These are phyloP conservation scores for Sinelater perroti DNA, from an alignment of 2,888 invertebrate genomes.

Conservation along the genomic window DNA sequence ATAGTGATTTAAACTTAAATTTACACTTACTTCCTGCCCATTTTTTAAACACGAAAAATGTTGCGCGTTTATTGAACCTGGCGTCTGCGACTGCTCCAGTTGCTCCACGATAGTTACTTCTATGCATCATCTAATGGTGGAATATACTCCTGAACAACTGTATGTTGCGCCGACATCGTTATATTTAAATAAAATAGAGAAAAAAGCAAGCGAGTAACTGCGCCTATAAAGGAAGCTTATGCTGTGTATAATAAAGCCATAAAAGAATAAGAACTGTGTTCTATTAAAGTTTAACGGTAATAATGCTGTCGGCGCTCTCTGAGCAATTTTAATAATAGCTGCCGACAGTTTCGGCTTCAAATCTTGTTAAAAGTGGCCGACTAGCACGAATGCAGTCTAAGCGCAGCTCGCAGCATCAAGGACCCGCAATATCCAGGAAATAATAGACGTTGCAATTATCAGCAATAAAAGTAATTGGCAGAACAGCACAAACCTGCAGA, in stretches of 20 bases:
- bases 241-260: constrained; percentile 10
- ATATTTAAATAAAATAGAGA: neutral
- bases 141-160: neutral
- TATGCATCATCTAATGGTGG: neutral
- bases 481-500: too few relatives aligned
- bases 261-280: constrained; percentile 8
- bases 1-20: too few relatives aligned
- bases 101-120: too few relatives aligned
- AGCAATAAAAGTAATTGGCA: too few relatives aligned
- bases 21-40: too few relatives aligned
- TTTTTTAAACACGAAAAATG: too few relatives aligned
- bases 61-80: too few relatives aligned
- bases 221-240: neutral
- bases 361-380: neutral
- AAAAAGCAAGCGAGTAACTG: neutral
- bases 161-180: neutral
- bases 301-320: constrained; percentile 14
- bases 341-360: neutral
- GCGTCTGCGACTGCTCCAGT: too few relatives aligned
- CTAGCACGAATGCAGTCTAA: neutral
- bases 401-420: constrained; percentile 9
- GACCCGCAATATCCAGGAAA: constrained; percentile 17
- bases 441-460: too few relatives aligned
- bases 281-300: constrained; percentile 9
- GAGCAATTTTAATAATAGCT: constrained; percentile 7